Conservation (phyloP, 2,888 invertebrate genomes). For the Cephus pulcher region DNA sequence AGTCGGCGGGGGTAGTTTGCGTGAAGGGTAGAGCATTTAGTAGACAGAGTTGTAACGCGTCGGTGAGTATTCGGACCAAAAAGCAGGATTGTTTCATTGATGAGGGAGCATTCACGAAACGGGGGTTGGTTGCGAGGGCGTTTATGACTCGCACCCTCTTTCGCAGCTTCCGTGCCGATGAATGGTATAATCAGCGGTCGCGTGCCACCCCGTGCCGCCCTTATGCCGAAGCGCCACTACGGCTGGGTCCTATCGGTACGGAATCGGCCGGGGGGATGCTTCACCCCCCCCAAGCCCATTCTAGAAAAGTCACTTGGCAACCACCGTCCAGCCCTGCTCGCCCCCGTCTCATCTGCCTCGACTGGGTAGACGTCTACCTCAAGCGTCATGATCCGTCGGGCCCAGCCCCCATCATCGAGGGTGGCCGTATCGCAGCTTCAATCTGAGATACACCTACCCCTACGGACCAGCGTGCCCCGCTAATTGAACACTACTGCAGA, state of each 20-base stretch:
- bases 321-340: slow-evolving; percentile 25
- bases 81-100: slow-evolving; percentile 62
- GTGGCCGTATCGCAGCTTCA: too few species aligned
- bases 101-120: slow-evolving; percentile 60
- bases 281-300: slow-evolving; percentile 29
- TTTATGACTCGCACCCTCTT: slow-evolving; percentile 62
- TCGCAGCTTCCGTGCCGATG: slow-evolving; percentile 54
- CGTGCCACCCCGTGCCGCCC: slow-evolving; percentile 56
- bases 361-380: too few species aligned
- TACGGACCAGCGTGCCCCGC: too few species aligned
- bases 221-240: slow-evolving; percentile 3
- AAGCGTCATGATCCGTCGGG: too few species aligned
- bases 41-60: too few species aligned
- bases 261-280: too few species aligned
- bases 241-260: background rate
- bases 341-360: slow-evolving; percentile 2
- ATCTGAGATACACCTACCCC: too few species aligned
- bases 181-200: slow-evolving; percentile 67
- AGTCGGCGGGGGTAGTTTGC: too few species aligned
- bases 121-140: slow-evolving; percentile 47
- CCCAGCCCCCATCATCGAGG: too few species aligned
- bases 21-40: too few species aligned
- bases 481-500: too few species aligned
- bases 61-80: slow-evolving; percentile 19
- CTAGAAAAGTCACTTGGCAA: slow-evolving; percentile 44